Percentiles rank a stretch among this genome's conserved stretches.
These are phyloP conservation scores for Drosophila ustulata DNA, from an alignment of 2,888 invertebrate genomes.

Conservation along the genomic window DNA sequence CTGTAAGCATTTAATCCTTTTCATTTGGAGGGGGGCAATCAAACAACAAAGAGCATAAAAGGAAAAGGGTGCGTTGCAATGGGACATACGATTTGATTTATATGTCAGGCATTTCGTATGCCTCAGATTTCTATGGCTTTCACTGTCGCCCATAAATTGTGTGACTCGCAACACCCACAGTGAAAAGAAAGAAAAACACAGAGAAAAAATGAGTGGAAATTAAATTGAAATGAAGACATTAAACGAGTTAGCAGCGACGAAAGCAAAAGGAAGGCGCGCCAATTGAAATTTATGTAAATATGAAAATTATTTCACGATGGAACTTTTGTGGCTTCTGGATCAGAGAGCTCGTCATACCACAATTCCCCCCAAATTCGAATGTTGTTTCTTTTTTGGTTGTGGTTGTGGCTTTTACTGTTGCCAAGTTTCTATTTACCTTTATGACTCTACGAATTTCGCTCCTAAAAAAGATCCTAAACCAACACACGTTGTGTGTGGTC, in stretches of 20 bases:
- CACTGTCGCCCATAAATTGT: constrained; percentile 68
- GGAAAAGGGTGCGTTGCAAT: constrained; percentile 66
- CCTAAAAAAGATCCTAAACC: constrained; percentile 25
- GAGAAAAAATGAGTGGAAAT: constrained; percentile 45
- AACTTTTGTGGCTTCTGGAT: constrained; percentile 62
- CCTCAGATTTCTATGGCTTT: constrained; percentile 79
- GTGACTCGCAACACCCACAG: constrained; percentile 64
- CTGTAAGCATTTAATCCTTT: constrained; percentile 75
- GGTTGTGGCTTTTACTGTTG: constrained; percentile 14
- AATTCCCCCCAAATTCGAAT: constrained; percentile 25
- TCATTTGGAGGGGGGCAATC: constrained; percentile 29
- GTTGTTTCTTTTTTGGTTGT: constrained; percentile 18
- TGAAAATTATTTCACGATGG: constrained; percentile 22
- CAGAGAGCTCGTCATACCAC: constrained; percentile 28
- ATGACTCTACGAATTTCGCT: constrained; percentile 49
- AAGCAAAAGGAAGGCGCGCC: constrained; percentile 44
- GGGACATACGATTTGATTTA: constrained; percentile 71
- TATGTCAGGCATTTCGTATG: constrained; percentile 43
- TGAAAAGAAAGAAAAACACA: constrained; percentile 1
- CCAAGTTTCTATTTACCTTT: constrained; percentile 50
- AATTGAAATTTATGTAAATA: constrained; percentile 62
- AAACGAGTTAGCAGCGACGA: constrained; percentile 35
- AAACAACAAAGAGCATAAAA: constrained; percentile 25
- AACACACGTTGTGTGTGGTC: constrained; percentile 51
- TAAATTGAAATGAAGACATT: constrained; percentile 71